Conservation (phyloP, 2,888 invertebrate genomes). For the Tipula vernalis region DNA sequence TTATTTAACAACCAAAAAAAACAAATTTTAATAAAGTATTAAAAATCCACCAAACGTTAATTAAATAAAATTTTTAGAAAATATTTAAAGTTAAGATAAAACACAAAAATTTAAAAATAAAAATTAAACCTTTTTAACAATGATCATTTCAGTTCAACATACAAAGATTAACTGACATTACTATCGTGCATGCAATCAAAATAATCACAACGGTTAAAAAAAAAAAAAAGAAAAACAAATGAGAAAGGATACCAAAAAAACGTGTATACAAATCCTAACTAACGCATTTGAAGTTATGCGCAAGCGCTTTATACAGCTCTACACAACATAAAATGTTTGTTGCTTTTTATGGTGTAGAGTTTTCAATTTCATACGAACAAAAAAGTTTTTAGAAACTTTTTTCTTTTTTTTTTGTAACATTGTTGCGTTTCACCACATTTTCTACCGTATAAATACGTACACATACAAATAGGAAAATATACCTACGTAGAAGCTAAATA, state of each 20-base stretch:
- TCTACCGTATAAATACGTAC: neutral
- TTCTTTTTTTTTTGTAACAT: neutral
- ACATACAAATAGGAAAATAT: neutral
- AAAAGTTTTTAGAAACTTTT: neutral
- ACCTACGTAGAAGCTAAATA: neutral
- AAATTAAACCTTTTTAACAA: neutral
- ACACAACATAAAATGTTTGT: neutral
- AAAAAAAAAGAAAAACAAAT: neutral
- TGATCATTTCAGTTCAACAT: neutral
- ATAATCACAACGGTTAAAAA: neutral
- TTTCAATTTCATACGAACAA: neutral
- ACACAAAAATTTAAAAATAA: neutral
- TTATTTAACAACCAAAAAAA: neutral
- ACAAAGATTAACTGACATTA: neutral
- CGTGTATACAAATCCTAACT: neutral
- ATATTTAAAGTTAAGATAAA: neutral
- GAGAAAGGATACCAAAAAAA: neutral
- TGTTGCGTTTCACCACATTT: neutral
- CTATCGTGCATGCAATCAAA: constrained; percentile 4
- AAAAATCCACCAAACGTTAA: neutral
- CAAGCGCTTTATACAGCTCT: neutral
- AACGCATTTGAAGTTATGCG: neutral
- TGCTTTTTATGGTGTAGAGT: neutral
- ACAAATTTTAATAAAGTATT: neutral
- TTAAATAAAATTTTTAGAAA: neutral